Evolutionary conservation across 2,888 invertebrate species (phyloP), one percentile per base, ranked within the genome.

Genomic region (Chalcosyrphus nemorum): DNA sequence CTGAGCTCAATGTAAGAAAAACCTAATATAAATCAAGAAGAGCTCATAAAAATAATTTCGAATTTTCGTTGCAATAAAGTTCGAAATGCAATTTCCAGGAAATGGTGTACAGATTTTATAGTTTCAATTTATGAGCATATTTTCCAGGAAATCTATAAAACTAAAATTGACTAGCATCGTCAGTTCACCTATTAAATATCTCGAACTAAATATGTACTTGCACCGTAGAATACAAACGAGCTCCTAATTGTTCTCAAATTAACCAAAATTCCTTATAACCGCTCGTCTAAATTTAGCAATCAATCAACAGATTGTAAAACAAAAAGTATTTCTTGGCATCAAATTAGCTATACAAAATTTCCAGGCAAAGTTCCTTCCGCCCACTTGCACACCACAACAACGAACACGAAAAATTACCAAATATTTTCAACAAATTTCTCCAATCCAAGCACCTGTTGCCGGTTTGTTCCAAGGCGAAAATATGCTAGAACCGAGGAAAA

Each of bases 361-460:
- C 57, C 21, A 63, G 21, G n/a, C 4, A 17, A 35, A n/a, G n/a
- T 13, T 21, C 17, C 45, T 6, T 29, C 17, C 6, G 43, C 27
- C 29, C 19, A 24, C 21, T 21, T n/a, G n/a, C n/a, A 9, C 4
- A 38, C 2, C n/a, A 2, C 7, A 32, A 9, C 19, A 38, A 43
- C 45, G 17, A 19, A 17, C 2, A 13, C 45, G 11, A 29, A 6
- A 0, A 56, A 47, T 47, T 19, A 32, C 38, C 41, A 15, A 70
- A 50, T 57, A 47, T 47, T 27, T 11, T 4, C 52, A 13, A 19
- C 52, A 43, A 52, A 52, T 52, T 17, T n/a, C n/a, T n/a, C 13
- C 9, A 11, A 24, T 27, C 13, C 4, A 66, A 61, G 17, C 72
- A 68, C 76, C 76, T 76, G 70, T 68, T 76, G 59, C 54, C 76